Evolutionary conservation across 2,888 invertebrate species (phyloP).

Genomic region (Taphrorychus bicolor): DNA sequence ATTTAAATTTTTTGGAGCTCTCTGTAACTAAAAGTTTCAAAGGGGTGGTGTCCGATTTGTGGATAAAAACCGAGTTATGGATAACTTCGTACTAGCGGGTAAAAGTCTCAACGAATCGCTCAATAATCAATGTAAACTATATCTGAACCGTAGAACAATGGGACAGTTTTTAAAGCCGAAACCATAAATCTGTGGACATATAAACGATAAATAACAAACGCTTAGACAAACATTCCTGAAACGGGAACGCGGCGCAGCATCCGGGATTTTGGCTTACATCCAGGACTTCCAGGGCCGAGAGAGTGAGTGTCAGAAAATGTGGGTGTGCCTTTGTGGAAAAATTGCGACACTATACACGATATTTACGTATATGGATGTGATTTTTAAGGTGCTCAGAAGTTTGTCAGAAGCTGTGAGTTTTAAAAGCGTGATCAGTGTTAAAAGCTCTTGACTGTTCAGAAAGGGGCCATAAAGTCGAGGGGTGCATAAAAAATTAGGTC

Average conservation of each 20-base stretch:
- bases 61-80: no score
- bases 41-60: no score
- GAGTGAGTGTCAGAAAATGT: slow-evolving; percentile 29
- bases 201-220: slow-evolving; percentile 28
- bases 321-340: slow-evolving; percentile 22
- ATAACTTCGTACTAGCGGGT: no score
- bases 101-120: no score
- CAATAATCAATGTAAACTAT: no score
- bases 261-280: slow-evolving; percentile 37
- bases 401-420: no score
- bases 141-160: no score
- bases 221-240: slow-evolving; percentile 34
- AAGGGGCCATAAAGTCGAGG: neutral
- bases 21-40: no score
- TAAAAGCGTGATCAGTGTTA: no score
- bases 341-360: neutral
- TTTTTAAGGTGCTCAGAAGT: no score
- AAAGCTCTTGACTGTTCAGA: neutral
- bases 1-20: no score
- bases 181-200: slow-evolving; percentile 7
- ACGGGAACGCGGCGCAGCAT: slow-evolving; percentile 27
- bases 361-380: neutral
- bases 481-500: slow-evolving; percentile 23
- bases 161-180: neutral
- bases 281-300: slow-evolving; percentile 35